Evolutionary conservation across 2,888 invertebrate genomes (phyloP).

Genomic region (Geotrupes spiniger): DNA sequence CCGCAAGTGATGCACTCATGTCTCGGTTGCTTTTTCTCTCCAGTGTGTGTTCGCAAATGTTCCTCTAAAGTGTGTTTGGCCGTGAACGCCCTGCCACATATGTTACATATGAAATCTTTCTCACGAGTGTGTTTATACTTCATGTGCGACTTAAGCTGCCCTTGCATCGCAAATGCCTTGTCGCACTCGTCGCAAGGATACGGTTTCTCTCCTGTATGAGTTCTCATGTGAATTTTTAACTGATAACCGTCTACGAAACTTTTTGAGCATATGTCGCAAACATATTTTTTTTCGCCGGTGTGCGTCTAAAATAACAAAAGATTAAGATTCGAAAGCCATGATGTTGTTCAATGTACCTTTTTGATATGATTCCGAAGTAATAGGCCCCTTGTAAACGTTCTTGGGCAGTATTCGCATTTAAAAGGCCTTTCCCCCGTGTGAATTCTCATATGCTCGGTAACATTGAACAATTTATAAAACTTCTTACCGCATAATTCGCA

Average conservation of each 20-base stretch:
- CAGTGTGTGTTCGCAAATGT: slow-evolving; percentile 35
- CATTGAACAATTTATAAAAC: slow-evolving; percentile 50
- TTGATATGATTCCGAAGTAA: slow-evolving; percentile 11
- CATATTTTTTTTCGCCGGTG: slow-evolving; percentile 20
- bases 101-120: slow-evolving; percentile 38
- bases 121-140: slow-evolving; percentile 38
- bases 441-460: slow-evolving; percentile 52
- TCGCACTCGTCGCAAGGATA: slow-evolving; percentile 34
- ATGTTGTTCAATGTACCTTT: background rate
- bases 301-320: slow-evolving; percentile 8
- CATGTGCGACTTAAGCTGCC: slow-evolving; percentile 34
- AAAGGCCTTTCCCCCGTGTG: slow-evolving; percentile 52
- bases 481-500: slow-evolving; percentile 51
- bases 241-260: background rate
- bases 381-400: slow-evolving; percentile 41
- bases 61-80: slow-evolving; percentile 38
- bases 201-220: slow-evolving; percentile 38
- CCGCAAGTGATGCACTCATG: slow-evolving; percentile 29
- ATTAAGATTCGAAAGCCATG: no score
- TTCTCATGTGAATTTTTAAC: slow-evolving; percentile 18
- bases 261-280: slow-evolving; percentile 21
- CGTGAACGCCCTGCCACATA: slow-evolving; percentile 37
- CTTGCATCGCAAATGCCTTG: slow-evolving; percentile 32
- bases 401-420: slow-evolving; percentile 50
- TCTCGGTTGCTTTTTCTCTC: slow-evolving; percentile 27